Conservation (phyloP, 2,797 vertebrate genomes). For the Micropoecilia bifurca region DNA sequence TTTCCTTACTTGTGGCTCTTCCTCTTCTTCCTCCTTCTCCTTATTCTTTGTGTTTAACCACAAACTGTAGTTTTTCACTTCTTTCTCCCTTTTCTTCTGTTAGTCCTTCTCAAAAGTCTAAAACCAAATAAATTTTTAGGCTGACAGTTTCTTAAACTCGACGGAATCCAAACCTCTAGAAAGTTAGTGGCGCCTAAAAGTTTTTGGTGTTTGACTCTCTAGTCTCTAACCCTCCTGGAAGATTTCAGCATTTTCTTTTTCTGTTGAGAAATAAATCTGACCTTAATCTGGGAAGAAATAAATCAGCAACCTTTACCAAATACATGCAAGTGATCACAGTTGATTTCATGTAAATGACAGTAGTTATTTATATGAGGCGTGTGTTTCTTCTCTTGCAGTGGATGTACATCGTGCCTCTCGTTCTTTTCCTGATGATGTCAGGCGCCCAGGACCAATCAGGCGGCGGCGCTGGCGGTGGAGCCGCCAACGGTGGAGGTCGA, state of each 20-base stretch:
- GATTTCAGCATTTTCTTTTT: conserved; percentile 27
- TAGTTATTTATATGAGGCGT: neutral
- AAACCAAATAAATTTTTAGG: conserved; percentile 43
- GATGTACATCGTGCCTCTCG: conserved; percentile 96
- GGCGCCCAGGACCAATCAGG: conserved; percentile 91
- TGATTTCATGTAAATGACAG: neutral
- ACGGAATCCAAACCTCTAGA: neutral
- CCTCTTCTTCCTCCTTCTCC: conserved; percentile 33
- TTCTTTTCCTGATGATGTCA: conserved; percentile 96
- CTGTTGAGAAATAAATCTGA: conserved; percentile 30
- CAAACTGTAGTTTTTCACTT: conserved; percentile 26
- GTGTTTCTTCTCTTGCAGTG: conserved; percentile 77
- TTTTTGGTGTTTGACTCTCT: conserved; percentile 58
- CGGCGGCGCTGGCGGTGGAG: conserved; percentile 84
- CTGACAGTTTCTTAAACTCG: neutral
- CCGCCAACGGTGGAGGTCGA: conserved; percentile 81
- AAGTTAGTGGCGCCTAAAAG: conserved; percentile 5
- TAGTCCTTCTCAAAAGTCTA: conserved; percentile 18
- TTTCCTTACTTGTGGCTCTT: conserved; percentile 72
- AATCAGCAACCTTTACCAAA: conserved; percentile 32
- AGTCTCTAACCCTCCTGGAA: neutral
- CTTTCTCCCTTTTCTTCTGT: conserved; percentile 16
- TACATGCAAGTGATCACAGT: conserved; percentile 25
- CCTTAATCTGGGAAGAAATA: conserved; percentile 54
- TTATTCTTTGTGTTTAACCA: conserved; percentile 26